phyloP scores from a whole-genome alignment of 2,797 vertebrate genomes.

The Microctenopoma stevenorrisi region DNA sequence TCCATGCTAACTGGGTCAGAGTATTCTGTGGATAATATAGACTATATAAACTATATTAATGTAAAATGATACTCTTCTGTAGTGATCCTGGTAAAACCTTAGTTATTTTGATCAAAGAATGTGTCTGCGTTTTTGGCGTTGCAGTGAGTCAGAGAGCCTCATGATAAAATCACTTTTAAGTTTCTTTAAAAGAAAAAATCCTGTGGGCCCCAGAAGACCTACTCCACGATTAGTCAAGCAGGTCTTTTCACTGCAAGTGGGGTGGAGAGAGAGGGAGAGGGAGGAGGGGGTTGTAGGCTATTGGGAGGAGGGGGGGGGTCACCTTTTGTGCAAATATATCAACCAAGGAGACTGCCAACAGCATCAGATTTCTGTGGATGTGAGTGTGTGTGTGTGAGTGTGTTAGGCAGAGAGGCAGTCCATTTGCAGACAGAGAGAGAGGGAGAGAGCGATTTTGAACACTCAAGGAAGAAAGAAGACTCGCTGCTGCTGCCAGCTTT shows the following conservation, averaged over 20 bases:
- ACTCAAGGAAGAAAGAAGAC: constrained; percentile 61
- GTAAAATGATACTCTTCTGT: not conserved
- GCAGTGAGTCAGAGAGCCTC: constrained; percentile 50
- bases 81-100: not conserved
- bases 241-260: constrained; percentile 67
- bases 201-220: constrained; percentile 47
- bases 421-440: constrained; percentile 43
- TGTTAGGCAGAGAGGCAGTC: constrained; percentile 48
- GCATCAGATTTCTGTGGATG: constrained; percentile 83
- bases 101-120: constrained; percentile 21
- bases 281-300: constrained; percentile 8
- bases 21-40: not conserved
- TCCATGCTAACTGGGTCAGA: not conserved
- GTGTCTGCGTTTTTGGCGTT: constrained; percentile 1
- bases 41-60: not conserved
- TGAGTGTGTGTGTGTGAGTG: constrained; percentile 46
- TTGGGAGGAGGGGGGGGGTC: constrained; percentile 58
- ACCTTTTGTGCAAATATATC: constrained; percentile 89
- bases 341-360: constrained; percentile 80
- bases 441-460: constrained; percentile 56
- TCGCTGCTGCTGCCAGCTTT: constrained; percentile 49
- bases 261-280: constrained; percentile 36
- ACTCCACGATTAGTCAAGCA: constrained; percentile 68
- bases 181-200: constrained; percentile 59
- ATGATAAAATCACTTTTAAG: constrained; percentile 75